Evolutionary conservation across 1,140 invertebrate genomes (phyloP).

Genomic region (Geopemphigus sp.): DNA sequence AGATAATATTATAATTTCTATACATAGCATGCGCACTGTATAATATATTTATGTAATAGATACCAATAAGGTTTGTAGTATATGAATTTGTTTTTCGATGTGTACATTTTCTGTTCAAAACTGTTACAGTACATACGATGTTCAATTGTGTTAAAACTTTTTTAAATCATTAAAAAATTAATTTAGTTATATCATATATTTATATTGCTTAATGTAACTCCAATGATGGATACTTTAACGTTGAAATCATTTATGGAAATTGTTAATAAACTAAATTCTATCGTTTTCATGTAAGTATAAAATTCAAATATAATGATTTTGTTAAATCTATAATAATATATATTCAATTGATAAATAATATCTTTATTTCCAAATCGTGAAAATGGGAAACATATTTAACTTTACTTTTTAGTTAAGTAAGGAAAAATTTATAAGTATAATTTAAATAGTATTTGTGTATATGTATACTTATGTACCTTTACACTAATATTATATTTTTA

Average conservation of each 20-base stretch:
- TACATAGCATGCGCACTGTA: background rate
- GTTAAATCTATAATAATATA: no score
- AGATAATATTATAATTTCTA: background rate
- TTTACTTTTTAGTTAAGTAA: no score
- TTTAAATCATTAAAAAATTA: background rate
- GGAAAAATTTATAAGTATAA: no score
- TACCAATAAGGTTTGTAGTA: no score
- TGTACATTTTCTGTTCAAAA: background rate
- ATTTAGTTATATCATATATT: background rate
- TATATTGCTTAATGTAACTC: background rate
- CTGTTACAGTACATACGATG: background rate
- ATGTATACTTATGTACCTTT: no score
- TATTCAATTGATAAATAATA: no score
- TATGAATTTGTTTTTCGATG: background rate
- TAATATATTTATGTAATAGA: background rate
- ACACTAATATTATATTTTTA: no score
- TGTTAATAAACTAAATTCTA: slow-evolving; percentile 16
- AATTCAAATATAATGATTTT: no score
- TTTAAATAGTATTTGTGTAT: no score
- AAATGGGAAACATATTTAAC: no score
- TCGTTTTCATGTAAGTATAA: slow-evolving; percentile 28
- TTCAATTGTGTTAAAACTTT: background rate
- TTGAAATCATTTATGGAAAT: slow-evolving; percentile 17
- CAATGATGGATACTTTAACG: background rate
- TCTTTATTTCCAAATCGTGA: no score